Evolutionary conservation across 2,888 invertebrate genomes (phyloP), one percentile per base, ranked within the genome.

Genomic region (Tiphia femorata): DNA sequence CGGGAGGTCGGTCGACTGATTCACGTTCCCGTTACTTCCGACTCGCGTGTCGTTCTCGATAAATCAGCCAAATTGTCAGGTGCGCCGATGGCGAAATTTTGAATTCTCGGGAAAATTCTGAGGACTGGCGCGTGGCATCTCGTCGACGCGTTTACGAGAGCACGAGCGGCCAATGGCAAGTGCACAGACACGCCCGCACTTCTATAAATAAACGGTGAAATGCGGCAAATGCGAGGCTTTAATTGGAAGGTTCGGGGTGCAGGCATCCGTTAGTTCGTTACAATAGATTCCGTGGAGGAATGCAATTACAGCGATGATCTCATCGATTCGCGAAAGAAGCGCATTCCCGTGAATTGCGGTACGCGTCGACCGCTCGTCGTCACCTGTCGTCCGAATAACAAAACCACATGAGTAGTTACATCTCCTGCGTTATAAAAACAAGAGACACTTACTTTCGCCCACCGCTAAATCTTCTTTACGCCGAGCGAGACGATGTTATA

Each of bases 161-260:
- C n/a, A n/a, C 64, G 69, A 74, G 76, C 65, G 63, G 66, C 62
- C 64, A 64, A 47, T 62, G 62, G 72, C 70, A 63, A 68, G 67
- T 64, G 63, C 65, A 69, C 76, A 70, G 70, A 14, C 25, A 8
- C 25, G 75, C 74, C 73, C 68, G 67, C 58, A 67, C 54, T 66
- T 61, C 72, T 72, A 79, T 78, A 78, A 79, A 78, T 78, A 77
- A 77, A 74, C 72, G 66, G 67, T 60, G 64, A 73, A 76, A 76
- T 76, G 72, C 73, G 59, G 70, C 72, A 71, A 72, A 71, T 64
- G 67, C 64, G 65, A 63, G 64, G 72, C 70, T 78, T 74, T 78
- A 76, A 79, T 77, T 77, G 76, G 69, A 76, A 72, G 72, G 70
- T 70, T 63, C 64, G 67, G n/a, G 51, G 43, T 64, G 59, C 78